Percentiles rank a stretch among this genome's conserved stretches.
These are phyloP conservation scores for Notothenia rossii DNA, from an alignment of 2,113 vertebrate genomes.

Conservation along the genomic window DNA sequence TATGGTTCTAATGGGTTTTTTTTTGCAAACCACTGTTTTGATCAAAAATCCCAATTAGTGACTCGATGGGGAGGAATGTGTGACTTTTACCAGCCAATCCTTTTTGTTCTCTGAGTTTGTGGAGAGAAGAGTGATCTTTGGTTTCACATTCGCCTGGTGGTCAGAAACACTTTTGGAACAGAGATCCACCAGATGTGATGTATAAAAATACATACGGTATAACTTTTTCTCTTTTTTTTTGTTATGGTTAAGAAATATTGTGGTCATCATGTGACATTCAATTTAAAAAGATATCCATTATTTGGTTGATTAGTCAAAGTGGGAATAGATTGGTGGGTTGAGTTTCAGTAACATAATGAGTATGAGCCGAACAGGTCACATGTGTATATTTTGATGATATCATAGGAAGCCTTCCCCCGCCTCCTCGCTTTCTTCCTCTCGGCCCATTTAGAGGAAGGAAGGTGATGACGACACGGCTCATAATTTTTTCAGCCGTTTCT, in stretches of 20 bases:
- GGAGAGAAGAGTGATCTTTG: no score
- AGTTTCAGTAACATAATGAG: neutral
- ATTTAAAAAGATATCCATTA: no score
- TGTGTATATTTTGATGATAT: constrained; percentile 1
- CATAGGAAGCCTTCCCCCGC: neutral
- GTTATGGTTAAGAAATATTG: no score
- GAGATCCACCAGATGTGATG: neutral
- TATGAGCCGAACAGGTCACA: neutral
- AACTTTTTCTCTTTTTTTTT: neutral
- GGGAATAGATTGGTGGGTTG: neutral
- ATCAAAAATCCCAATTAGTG: neutral
- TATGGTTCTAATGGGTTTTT: neutral
- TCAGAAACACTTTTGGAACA: neutral
- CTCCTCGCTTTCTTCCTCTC: constrained; percentile 1
- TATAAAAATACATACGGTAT: neutral
- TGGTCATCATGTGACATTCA: neutral
- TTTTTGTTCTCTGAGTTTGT: neutral
- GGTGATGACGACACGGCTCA: constrained; percentile 48
- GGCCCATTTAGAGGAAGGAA: constrained; percentile 39
- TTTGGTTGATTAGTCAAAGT: constrained; percentile 1
- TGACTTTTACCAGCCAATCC: neutral
- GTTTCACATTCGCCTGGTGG: no score
- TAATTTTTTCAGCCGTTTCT: constrained; percentile 75
- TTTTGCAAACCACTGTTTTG: neutral
- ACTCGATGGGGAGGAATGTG: neutral